phyloP scores from a whole-genome alignment of 2,797 vertebrate genomes.

The Labeo calbasu region DNA sequence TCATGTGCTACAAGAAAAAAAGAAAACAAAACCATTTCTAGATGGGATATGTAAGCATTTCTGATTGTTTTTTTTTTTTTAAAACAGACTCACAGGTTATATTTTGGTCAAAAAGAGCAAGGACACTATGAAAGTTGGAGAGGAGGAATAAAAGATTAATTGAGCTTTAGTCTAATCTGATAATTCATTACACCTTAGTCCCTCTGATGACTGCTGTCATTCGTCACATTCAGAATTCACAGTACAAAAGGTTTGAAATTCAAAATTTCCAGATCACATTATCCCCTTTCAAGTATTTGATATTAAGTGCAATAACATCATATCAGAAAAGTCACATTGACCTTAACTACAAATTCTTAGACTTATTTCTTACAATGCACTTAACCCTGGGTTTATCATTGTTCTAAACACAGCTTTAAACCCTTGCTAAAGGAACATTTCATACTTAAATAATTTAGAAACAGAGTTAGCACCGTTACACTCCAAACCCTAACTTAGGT shows the following conservation, averaged over 20 bases:
- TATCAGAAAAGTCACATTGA: background rate
- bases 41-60: background rate
- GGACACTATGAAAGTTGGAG: background rate
- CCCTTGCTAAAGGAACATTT: too few species aligned
- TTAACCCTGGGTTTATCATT: background rate
- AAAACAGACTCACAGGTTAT: background rate
- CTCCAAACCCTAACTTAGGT: too few species aligned
- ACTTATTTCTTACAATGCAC: background rate
- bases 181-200: constrained; percentile 8
- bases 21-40: background rate
- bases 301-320: background rate
- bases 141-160: background rate
- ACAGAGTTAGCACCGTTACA: too few species aligned
- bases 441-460: too few species aligned
- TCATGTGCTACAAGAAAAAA: background rate
- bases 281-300: background rate
- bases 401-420: too few species aligned
- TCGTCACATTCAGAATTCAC: background rate
- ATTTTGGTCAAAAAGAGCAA: constrained; percentile 8
- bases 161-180: constrained; percentile 12
- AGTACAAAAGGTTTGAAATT: background rate
- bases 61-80: too few species aligned
- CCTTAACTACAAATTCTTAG: background rate
- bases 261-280: background rate
- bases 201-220: constrained; percentile 12